Evolutionary conservation across 2,113 vertebrate genomes (phyloP), one percentile per base, ranked within the genome.

Genomic region (Salminus brasiliensis): DNA sequence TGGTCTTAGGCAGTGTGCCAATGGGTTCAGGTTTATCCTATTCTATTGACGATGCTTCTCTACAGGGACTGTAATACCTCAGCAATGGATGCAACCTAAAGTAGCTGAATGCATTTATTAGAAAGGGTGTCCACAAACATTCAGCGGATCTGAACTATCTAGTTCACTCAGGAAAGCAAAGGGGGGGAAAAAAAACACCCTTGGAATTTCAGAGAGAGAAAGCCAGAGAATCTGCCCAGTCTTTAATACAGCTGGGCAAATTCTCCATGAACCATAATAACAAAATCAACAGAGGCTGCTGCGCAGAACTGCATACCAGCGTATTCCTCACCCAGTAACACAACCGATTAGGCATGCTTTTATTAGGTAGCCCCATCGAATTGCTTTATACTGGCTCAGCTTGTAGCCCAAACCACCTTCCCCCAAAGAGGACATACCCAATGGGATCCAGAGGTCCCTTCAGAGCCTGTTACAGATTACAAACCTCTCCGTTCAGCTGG

Each of bases 191-290:
- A n/a, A n/a, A n/a, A n/a, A n/a, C n/a, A n/a, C n/a, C n/a, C n/a
- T n/a, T n/a, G n/a, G n/a, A n/a, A n/a, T n/a, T n/a, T n/a, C 18
- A 52, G 21, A 18, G 21, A 2, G 47, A 49, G 16, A 15, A 12
- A 11, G 15, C 16, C 2, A 49, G 15, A 34, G 29, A 59, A 52
- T n/a, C 15, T 57, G 70, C n/a, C 30, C 32, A 41, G 52, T 72
- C 25, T 72, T 57, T 41, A 41, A n/a, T 43, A 43, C 27, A 36
- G 15, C 53, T 41, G 15, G 25, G 36, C 53, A 60, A 57, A 43
- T 57, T 74, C 36, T 49, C 29, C 29, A 65, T 89, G 85, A 86
- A 87, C 84, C 85, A 86, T 81, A 89, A 88, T 87, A 83, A 86
- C 8, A 76, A 72, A 82, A 88, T 74, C 84, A 87, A 84, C 85